Conservation (phyloP, 2,888 invertebrate species). For the Rhopalosiphum nymphaeae region DNA sequence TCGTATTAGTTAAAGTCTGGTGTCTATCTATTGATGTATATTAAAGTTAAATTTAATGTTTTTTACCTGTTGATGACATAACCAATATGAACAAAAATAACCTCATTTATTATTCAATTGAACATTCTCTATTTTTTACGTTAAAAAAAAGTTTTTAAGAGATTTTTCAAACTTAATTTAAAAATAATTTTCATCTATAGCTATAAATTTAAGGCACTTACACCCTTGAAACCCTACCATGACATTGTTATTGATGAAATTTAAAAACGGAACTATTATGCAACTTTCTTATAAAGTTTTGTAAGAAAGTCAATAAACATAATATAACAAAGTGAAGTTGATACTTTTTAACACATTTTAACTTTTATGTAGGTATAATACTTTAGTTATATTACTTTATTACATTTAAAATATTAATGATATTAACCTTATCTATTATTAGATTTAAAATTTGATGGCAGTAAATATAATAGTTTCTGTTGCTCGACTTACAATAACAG, state of each 20-base stretch:
- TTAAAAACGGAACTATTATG: background rate
- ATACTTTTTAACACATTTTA: background rate
- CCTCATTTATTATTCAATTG: background rate
- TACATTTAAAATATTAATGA: too few relatives aligned
- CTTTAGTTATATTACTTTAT: too few relatives aligned
- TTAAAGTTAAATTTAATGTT: background rate
- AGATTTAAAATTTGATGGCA: background rate
- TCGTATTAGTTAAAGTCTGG: background rate
- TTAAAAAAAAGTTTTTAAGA: background rate
- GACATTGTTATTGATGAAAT: background rate
- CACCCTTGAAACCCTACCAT: background rate
- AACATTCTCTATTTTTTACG: background rate
- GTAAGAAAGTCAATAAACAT: background rate
- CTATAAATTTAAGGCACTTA: too few relatives aligned
- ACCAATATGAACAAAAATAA: background rate
- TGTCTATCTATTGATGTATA: background rate
- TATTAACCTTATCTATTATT: background rate
- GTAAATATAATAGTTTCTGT: background rate
- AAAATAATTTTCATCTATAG: background rate
- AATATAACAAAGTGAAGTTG: background rate
- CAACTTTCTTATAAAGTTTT: background rate
- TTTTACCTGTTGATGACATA: background rate
- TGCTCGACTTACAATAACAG: background rate
- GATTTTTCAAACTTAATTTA: background rate
- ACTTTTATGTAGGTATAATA: too few relatives aligned